Evolutionary conservation across 2,797 vertebrate genomes (phyloP), one percentile per base, ranked within the genome.

Genomic region (Protonibea diacanthus): DNA sequence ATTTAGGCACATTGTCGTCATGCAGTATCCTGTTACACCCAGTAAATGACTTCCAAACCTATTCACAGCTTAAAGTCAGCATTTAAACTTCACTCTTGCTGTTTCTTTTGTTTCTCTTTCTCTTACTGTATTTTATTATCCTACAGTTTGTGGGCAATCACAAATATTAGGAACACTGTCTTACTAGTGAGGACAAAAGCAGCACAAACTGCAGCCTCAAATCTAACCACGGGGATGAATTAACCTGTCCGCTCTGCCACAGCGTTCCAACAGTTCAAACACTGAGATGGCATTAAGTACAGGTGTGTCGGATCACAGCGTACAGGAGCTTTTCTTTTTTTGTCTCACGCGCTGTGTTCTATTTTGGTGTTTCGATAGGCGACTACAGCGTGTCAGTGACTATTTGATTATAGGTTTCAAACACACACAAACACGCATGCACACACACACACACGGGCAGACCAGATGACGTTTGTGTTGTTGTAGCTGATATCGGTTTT

Each of bases 401-500:
- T 74, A 13, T 55, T 51, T 63, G 64, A 71, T 58, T 65, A 47
- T 42, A 27, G 55, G 4, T 47, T 27, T 27, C 29, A 6, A 6
- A 29, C 29, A 29, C 29, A 29, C 27, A 29, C 27, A 27, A 56
- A 61, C 27, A 64, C 59, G 33, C 33, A 17, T 42, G 60, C 71
- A 59, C 21, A 52, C 6, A 21, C 44, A 56, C 69, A 67, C 42
- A 45, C 29, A 59, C 47, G 40, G 13, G n/a, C 13, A 27, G 17
- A 10, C n/a, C 25, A 49, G 64, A 15, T 78, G 67, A 60, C 72
- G 27, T 60, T 75, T 52, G 3, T 56, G 68, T 51, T 40, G 1
- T 71, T 74, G 64, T 45, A 62, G 65, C 7, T 57, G 60, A 61
- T 87, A 67, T 70, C 33, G 76, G 66, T 67, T 75, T 71, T 71